Evolutionary conservation across 2,888 invertebrate genomes (phyloP).

Genomic region (Nomada ruficornis): DNA sequence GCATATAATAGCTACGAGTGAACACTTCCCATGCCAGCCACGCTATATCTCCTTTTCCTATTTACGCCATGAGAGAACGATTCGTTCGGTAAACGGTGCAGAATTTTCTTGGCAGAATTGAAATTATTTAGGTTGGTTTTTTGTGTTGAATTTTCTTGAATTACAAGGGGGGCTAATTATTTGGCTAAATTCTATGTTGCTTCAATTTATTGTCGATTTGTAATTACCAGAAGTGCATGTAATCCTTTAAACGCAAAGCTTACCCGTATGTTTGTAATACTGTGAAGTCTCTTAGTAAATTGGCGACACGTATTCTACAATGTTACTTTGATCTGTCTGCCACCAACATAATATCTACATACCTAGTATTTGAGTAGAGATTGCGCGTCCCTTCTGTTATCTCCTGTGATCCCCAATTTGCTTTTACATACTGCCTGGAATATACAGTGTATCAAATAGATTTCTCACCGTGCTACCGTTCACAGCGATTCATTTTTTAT

Average conservation of each 20-base stretch:
- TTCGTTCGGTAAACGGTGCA: background rate
- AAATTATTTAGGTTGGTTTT: background rate
- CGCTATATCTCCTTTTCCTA: conserved; percentile 4
- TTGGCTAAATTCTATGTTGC: too few relatives aligned
- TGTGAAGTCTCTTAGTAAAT: background rate
- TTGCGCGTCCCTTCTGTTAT: background rate
- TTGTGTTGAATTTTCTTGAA: background rate
- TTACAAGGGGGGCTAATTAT: too few relatives aligned
- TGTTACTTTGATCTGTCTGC: background rate
- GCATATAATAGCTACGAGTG: conserved; percentile 35
- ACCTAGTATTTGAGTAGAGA: background rate
- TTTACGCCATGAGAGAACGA: background rate
- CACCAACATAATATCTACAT: background rate
- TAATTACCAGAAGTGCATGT: background rate
- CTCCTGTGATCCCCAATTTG: background rate
- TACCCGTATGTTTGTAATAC: background rate
- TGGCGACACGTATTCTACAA: background rate
- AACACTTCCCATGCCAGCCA: conserved; percentile 33
- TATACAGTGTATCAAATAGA: background rate
- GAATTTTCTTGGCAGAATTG: conserved; percentile 1
- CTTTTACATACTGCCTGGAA: background rate
- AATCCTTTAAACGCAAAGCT: background rate
- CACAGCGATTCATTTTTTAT: too few relatives aligned
- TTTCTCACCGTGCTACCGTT: background rate
- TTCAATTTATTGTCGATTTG: too few relatives aligned